Evolutionary conservation across 2,797 vertebrate species (phyloP).

Genomic region (Coccyzus lansbergi): DNA sequence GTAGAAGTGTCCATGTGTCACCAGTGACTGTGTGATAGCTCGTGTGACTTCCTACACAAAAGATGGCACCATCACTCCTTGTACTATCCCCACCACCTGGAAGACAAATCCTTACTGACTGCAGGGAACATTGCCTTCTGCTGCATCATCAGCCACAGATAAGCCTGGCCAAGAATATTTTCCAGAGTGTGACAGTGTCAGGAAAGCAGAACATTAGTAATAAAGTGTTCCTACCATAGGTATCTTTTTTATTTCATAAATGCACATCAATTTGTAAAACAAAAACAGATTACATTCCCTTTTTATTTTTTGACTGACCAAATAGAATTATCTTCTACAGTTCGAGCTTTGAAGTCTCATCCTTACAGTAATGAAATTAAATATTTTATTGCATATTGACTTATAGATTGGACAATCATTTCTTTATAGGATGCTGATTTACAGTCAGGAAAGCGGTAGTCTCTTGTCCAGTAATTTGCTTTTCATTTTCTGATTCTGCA

Average conservation of each 20-base stretch:
- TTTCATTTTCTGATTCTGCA: constrained; percentile 47
- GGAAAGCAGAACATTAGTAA: background rate
- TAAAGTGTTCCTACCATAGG: background rate
- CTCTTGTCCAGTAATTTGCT: constrained; percentile 50
- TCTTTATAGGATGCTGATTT: constrained; percentile 18
- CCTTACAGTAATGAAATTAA: background rate
- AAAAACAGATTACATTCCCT: background rate
- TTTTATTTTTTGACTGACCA: background rate
- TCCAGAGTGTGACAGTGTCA: background rate
- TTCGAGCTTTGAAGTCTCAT: background rate
- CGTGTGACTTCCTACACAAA: constrained; percentile 9
- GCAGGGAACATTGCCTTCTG: constrained; percentile 33
- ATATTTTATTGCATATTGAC: constrained; percentile 10
- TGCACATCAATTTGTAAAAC: background rate
- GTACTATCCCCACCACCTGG: background rate
- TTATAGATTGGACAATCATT: background rate
- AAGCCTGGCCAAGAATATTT: constrained; percentile 18
- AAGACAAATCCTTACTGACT: background rate
- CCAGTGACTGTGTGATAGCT: background rate
- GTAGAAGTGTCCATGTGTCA: background rate
- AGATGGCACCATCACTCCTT: background rate
- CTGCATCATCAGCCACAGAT: background rate
- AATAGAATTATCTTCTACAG: background rate
- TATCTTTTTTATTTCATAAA: background rate
- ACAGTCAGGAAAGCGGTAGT: background rate